phyloP scores from a whole-genome alignment of 2,113 vertebrate genomes.

The Lasiurus cinereus region DNA sequence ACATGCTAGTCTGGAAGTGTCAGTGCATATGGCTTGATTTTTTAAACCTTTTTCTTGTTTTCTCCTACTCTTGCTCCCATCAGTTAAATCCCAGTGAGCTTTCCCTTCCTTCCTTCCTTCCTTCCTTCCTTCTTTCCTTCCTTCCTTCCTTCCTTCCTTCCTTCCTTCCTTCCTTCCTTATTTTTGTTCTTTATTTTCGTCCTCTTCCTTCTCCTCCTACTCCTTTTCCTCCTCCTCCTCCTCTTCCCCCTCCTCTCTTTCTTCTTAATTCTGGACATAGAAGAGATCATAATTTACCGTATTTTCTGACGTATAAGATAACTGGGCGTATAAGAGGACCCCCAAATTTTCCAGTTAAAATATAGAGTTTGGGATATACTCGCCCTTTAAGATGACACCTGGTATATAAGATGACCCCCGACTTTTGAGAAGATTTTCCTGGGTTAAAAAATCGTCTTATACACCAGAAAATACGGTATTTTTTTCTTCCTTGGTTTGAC shows the following conservation, averaged over 20 bases:
- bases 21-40: neutral
- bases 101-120: neutral
- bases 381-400: too few relatives aligned
- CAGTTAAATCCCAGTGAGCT: neutral
- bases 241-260: neutral
- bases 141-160: neutral
- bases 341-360: too few relatives aligned
- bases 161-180: too few relatives aligned
- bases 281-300: neutral
- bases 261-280: neutral
- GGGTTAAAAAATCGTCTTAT: too few relatives aligned
- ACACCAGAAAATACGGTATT: too few relatives aligned
- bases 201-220: rapidly evolving
- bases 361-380: too few relatives aligned
- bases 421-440: too few relatives aligned
- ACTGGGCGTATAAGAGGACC: too few relatives aligned
- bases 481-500: neutral
- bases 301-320: too few relatives aligned
- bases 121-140: neutral
- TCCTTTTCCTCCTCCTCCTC: neutral
- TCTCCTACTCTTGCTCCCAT: neutral
- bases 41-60: neutral
- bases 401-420: too few relatives aligned
- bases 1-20: neutral
- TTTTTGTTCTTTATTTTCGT: neutral